Evolutionary conservation across 2,888 invertebrate species (phyloP), one percentile per base, ranked within the genome.

Genomic region (Dasypogon diadema): DNA sequence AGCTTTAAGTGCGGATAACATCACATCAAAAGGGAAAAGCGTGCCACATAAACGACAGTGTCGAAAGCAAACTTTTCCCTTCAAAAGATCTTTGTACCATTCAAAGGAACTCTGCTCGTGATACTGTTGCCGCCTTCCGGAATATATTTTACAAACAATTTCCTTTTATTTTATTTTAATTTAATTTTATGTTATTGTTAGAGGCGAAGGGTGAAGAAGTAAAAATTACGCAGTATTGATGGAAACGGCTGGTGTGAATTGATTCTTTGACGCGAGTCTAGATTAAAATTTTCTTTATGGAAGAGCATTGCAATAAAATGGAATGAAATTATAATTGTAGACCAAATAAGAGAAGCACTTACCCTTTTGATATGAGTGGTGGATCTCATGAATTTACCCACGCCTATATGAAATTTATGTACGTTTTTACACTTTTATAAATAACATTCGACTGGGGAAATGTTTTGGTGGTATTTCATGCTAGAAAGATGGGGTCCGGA

Each of bases 121-220:
- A 60, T 58, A 73, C 65, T 75, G 70, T 46, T 70, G 65, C 51
- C 14, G 58, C 30, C 75, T 75, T 74, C 72, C 77, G 73, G 76
- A 51, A 55, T 75, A 74, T 70, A 77, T 77, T 77, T 77, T 73
- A 74, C 77, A 76, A 77, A 77, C 77, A 70, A 77, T 77, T 77
- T 77, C 77, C 75, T 76, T 77, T 77, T 77, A 77, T 77, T 77
- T 77, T 77, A 77, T 77, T 77, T 74, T 75, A 77, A 77, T 77
- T 77, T 77, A 77, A 77, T 77, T 77, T 77, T 76, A 77, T 77
- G 75, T 37, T 74, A 74, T 60, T 76, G 34, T 30, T 22, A 18
- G 21, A 22, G 54, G 54, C 46, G 22, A 70, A 21, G 70, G 70
- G 65, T 22, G 65, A 46, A 46, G 24, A 70, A 12, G 70, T 54